Conservation (phyloP, 2,113 vertebrate species). For the Grallaria varia region DNA sequence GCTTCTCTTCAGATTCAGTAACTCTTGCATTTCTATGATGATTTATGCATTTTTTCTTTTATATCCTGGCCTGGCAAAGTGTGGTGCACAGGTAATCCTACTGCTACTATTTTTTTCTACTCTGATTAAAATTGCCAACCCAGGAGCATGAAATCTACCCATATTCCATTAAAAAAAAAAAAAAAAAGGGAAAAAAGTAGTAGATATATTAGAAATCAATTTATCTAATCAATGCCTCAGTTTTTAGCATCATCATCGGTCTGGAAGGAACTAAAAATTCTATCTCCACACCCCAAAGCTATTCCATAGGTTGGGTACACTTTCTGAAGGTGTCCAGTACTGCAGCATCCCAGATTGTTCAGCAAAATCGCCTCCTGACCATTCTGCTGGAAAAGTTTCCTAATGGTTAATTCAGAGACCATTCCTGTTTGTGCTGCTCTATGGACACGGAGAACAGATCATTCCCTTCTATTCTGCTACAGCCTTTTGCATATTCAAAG, state of each 20-base stretch:
- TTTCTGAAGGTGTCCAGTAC: background rate
- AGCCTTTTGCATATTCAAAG: background rate
- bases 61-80: background rate
- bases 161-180: background rate
- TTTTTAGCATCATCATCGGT: background rate
- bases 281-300: background rate
- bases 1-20: background rate
- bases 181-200: background rate
- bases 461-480: background rate
- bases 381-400: background rate
- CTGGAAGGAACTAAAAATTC: background rate
- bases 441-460: background rate
- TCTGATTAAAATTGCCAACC: background rate
- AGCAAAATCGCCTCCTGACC: background rate
- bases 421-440: background rate
- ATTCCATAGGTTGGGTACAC: background rate
- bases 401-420: background rate
- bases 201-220: background rate
- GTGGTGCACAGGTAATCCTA: background rate
- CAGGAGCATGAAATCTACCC: background rate
- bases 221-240: background rate
- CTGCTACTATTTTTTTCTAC: background rate
- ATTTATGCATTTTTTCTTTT: background rate
- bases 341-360: background rate
- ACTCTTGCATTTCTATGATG: background rate